Conservation (phyloP, 2,113 vertebrate genomes). For the Promerops cafer region DNA sequence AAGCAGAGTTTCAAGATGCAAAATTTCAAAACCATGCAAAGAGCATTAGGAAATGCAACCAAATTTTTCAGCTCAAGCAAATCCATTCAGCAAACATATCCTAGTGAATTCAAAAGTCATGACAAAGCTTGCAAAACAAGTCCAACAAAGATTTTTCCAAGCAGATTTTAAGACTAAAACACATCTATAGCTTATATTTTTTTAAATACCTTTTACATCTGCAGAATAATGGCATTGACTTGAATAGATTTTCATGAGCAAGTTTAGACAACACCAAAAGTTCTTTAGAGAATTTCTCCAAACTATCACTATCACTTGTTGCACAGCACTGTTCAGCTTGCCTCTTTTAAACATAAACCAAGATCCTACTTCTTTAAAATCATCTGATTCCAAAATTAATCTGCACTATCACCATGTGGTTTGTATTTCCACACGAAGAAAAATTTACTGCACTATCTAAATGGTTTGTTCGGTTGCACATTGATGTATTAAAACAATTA, state of each 20-base stretch:
- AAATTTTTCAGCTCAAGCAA: background rate
- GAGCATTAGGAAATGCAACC: background rate
- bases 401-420: background rate
- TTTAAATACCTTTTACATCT: background rate
- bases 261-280: background rate
- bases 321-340: background rate
- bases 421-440: background rate
- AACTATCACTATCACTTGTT: background rate
- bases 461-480: background rate
- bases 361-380: background rate
- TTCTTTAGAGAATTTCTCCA: background rate
- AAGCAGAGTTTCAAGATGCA: background rate
- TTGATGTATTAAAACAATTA: background rate
- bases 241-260: background rate
- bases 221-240: background rate
- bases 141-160: background rate
- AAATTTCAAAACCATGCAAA: background rate
- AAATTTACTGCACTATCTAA: background rate
- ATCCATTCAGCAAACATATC: background rate
- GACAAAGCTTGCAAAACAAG: background rate
- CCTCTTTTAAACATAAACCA: background rate
- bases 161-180: background rate
- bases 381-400: background rate
- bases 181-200: background rate
- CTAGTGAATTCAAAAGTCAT: background rate